Conservation (phyloP, 2,797 vertebrate species). For the Rhinoraja longicauda region DNA sequence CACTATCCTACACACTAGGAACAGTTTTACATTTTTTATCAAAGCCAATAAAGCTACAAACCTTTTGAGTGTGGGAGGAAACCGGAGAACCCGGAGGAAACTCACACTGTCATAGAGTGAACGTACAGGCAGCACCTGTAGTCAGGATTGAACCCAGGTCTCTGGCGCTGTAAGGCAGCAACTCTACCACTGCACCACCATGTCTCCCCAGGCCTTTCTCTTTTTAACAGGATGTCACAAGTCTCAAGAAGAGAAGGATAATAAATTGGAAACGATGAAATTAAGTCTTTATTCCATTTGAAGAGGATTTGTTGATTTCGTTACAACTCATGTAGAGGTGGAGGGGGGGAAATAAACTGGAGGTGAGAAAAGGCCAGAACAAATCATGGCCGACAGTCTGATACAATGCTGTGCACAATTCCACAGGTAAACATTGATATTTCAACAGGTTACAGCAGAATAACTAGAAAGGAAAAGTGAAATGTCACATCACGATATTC, state of each 20-base stretch:
- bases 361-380: no score
- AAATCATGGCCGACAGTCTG: not conserved
- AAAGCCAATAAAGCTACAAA: no score
- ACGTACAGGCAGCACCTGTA: no score
- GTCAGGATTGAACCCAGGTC: no score
- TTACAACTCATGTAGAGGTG: not conserved
- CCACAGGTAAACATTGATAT: not conserved
- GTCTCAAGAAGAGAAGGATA: not conserved
- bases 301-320: not conserved
- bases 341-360: no score
- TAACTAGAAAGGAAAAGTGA: not conserved
- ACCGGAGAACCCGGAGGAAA: no score
- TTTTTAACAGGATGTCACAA: not conserved
- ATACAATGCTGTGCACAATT: not conserved
- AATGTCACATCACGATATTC: not conserved
- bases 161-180: no score
- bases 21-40: no score
- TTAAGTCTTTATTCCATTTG: not conserved
- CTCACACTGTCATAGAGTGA: no score
- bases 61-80: no score
- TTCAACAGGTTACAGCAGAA: not conserved
- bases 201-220: not conserved
- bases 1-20: no score
- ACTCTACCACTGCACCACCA: no score
- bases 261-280: not conserved